Conservation (phyloP, 2,797 vertebrate species). For the Apogon talboti region DNA sequence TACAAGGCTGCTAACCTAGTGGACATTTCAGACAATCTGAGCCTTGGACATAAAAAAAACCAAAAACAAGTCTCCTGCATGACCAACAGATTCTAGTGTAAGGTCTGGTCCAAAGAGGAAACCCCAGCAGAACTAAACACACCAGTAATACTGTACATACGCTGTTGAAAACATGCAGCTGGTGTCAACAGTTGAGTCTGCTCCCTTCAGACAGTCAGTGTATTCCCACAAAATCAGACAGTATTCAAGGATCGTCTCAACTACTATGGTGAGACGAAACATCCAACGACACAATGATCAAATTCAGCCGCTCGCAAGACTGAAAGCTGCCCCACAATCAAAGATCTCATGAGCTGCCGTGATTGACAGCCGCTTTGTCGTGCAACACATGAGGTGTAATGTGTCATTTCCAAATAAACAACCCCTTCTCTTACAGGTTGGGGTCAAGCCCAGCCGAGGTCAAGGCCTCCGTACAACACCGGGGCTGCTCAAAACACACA, state of each 20-base stretch:
- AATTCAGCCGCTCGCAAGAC: background rate
- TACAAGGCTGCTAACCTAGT: no score
- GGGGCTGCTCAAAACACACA: conserved; percentile 72
- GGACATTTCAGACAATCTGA: no score
- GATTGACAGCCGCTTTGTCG: conserved; percentile 68
- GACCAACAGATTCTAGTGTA: no score
- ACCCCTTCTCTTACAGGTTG: conserved; percentile 63
- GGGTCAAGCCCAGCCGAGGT: conserved; percentile 66
- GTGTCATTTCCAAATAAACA: conserved; percentile 78
- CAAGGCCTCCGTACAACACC: conserved; percentile 65
- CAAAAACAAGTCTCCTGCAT: no score
- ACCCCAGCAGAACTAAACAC: no score
- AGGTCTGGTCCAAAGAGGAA: no score
- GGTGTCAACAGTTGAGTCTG: no score
- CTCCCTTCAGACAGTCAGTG: no score
- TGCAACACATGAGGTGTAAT: conserved; percentile 67
- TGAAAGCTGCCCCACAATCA: background rate
- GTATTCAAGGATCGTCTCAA: background rate
- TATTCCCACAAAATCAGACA: background rate
- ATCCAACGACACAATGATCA: background rate
- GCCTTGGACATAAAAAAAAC: no score
- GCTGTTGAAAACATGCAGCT: no score
- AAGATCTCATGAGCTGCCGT: background rate
- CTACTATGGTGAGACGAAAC: background rate
- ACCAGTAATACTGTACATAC: no score